Conservation (phyloP, 2,888 invertebrate genomes). For the Yponomeuta evonymella region DNA sequence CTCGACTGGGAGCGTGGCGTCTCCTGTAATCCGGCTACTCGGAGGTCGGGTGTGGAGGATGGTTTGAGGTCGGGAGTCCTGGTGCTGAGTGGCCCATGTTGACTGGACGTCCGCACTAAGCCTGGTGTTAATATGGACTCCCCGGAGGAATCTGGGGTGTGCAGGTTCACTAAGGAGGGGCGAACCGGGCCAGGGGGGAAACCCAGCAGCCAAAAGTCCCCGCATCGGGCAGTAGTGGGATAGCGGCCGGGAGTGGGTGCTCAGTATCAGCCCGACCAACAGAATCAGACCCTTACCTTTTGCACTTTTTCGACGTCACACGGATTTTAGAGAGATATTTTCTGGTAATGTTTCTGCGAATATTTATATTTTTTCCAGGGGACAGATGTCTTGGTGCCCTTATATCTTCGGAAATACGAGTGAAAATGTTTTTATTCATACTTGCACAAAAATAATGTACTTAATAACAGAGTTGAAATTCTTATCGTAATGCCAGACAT, state of each 20-base stretch:
- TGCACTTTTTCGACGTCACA: conserved; percentile 22
- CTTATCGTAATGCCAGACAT: no score
- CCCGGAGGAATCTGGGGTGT: conserved; percentile 85
- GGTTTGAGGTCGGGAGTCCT: conserved; percentile 89
- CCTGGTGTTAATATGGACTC: conserved; percentile 97
- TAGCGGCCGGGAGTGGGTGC: conserved; percentile 97
- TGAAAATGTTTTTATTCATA: no score
- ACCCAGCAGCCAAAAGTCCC: conserved; percentile 99
- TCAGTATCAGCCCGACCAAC: conserved; percentile 87
- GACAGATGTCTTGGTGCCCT: no score
- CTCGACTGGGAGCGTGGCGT: conserved; percentile 94
- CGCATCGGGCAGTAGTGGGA: conserved; percentile 99
- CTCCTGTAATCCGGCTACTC: conserved; percentile 99
- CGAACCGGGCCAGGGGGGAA: conserved; percentile 99
- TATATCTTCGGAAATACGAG: no score
- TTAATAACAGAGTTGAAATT: no score
- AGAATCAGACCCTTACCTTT: conserved; percentile 68
- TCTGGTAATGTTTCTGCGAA: no score
- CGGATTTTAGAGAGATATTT: no score
- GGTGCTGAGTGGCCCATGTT: conserved; percentile 39
- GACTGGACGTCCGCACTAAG: conserved; percentile 98
- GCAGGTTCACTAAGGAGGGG: conserved; percentile 95
- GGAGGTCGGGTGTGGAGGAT: conserved; percentile 94
- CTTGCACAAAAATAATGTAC: no score
- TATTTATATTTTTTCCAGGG: no score